Conservation (phyloP, 1,140 invertebrate genomes). For the Drosophila pachea region DNA sequence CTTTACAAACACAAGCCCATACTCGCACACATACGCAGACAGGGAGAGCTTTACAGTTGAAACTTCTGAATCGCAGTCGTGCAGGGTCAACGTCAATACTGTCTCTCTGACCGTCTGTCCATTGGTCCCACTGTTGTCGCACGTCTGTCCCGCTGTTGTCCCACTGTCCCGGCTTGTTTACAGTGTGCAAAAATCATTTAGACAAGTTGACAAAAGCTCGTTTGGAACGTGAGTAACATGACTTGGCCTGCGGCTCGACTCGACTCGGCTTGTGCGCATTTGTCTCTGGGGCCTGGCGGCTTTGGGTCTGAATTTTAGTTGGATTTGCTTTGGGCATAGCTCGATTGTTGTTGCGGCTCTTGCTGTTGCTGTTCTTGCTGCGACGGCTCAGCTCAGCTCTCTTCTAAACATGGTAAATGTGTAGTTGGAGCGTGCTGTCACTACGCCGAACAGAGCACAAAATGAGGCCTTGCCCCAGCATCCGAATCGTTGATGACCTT, state of each 20-base stretch:
- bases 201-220: constrained; percentile 78
- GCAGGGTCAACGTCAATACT: constrained; percentile 76
- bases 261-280: constrained; percentile 8
- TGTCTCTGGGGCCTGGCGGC: constrained; percentile 7
- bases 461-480: constrained; percentile 61
- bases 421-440: constrained; percentile 69
- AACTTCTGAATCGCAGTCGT: constrained; percentile 76
- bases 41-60: constrained; percentile 27
- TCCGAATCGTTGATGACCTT: constrained; percentile 55
- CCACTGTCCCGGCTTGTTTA: constrained; percentile 70
- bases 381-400: constrained; percentile 52
- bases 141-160: constrained; percentile 40
- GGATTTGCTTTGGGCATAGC: constrained; percentile 25
- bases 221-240: constrained; percentile 78
- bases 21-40: constrained; percentile 25
- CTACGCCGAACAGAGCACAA: constrained; percentile 45
- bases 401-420: constrained; percentile 75
- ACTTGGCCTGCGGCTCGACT: constrained; percentile 47
- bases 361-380: constrained; percentile 17
- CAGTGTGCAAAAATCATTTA: constrained; percentile 78
- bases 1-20: constrained; percentile 29
- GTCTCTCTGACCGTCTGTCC: constrained; percentile 10
- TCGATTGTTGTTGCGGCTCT: constrained; percentile 24
- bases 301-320: constrained; percentile 44
- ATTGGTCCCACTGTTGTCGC: constrained; percentile 33